These are phyloP conservation scores for Stomatorhinus walkeri DNA, from an alignment of 2,797 vertebrate genomes.

Conservation along the genomic window DNA sequence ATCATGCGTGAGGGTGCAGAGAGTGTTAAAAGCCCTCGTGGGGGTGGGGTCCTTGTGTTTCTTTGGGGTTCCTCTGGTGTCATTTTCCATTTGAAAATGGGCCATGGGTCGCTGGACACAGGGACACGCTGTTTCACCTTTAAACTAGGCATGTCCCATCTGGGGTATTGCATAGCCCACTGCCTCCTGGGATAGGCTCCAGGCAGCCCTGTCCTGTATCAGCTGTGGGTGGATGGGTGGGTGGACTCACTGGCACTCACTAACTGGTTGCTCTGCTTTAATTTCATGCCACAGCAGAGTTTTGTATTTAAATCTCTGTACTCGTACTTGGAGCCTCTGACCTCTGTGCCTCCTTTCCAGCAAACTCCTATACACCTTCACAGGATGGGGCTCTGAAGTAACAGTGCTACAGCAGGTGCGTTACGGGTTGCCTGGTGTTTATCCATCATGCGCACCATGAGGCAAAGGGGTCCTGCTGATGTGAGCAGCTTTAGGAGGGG, in stretches of 20 bases:
- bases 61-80: neutral
- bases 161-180: neutral
- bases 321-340: neutral
- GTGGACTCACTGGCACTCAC: neutral
- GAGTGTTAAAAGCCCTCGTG: neutral
- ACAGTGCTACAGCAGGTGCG: constrained; percentile 83
- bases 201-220: neutral
- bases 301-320: neutral
- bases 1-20: neutral
- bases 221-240: neutral
- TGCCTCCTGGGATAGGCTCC: neutral
- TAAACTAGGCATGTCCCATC: neutral
- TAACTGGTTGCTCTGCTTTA: neutral
- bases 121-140: neutral
- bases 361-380: constrained; percentile 79
- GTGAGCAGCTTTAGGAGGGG: neutral
- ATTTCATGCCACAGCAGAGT: neutral
- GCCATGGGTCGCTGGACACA: neutral
- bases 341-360: constrained; percentile 51
- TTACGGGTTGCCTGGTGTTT: constrained; percentile 9
- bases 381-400: constrained; percentile 76
- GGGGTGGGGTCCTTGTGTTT: neutral
- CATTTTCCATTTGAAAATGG: neutral
- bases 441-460: neutral
- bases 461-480: neutral